Conservation (phyloP, 2,113 vertebrate species). For the Labrus mixtus region DNA sequence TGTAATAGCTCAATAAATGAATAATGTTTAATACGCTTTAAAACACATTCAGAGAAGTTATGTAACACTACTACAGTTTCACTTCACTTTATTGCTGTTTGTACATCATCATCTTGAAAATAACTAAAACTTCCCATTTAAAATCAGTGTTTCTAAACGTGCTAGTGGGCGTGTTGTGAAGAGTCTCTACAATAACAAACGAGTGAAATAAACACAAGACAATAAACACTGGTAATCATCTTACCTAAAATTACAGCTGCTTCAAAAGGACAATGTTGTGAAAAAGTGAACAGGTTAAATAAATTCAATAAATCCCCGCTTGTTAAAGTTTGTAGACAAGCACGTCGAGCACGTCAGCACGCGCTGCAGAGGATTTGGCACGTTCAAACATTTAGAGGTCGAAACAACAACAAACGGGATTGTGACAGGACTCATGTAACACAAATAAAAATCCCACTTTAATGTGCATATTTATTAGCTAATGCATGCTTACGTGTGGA, state of each 20-base stretch:
- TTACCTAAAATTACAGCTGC: neutral
- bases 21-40: too few relatives aligned
- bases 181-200: slow-evolving; percentile 8
- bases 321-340: slow-evolving; percentile 33
- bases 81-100: too few relatives aligned
- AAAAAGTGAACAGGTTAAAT: neutral
- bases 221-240: accelerated
- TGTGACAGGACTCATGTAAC: too few relatives aligned
- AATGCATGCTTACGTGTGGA: neutral
- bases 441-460: neutral
- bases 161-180: slow-evolving; percentile 14
- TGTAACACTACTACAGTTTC: neutral
- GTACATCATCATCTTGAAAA: neutral
- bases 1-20: too few relatives aligned
- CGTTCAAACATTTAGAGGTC: neutral
- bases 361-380: slow-evolving; percentile 1
- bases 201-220: neutral
- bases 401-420: neutral
- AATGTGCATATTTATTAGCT: neutral
- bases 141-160: slow-evolving; percentile 1
- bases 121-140: neutral
- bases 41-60: too few relatives aligned
- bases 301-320: neutral
- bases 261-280: neutral
- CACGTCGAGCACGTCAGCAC: slow-evolving; percentile 13